Base-by-base conservation (phyloP, 2,113 vertebrate genomes). In the Notarius lentiginosus region DNA sequence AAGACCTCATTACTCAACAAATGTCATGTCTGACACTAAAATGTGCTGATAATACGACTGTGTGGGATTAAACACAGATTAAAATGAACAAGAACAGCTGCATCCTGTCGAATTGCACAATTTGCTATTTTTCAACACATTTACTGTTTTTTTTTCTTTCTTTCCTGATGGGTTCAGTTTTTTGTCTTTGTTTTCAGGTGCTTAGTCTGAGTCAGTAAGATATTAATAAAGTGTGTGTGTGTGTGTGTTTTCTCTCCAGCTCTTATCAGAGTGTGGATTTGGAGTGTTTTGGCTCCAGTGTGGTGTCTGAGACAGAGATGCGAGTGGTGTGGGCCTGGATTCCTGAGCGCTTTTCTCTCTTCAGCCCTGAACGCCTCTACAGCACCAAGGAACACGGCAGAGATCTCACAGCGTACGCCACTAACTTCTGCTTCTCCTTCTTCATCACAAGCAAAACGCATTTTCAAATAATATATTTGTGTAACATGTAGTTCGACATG, bases 291-390 rank as follows among this genome's bases (percentile, higher is more conserved):
- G 93, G 82, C 90, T 97, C 97, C 84, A 92, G 86, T 84, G 94
- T 93, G 2, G 96, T 97, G 55, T 96, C 94, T 0, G 93, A 89
- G 24, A 96, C 95, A 17, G 96, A 96, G 94, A 97, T 97, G 96
- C 94, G 96, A 86, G 91, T 96, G 0, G 10, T 97, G 82, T 97
- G 97, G 97, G 96, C 97, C 88, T 97, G 96, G 97, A 97, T 97
- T 82, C 97, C 97, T 0, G 96, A 97, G 85, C 95, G 97, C 34
- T 96, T 97, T 87, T 95, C 97, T 63, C 95, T 97, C 63, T 96
- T 95, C 90, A 93, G 94, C 24, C 97, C 96, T 0, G 84, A 94
- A 61, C 92, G 92, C 82, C 92, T 97, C 86, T 97, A 96, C 90
- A 95, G 93, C 85, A 95, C 94, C 15, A 87, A 90, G 4, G 90